Evolutionary conservation across 1,140 invertebrate genomes (phyloP).

Genomic region (Psilanteris sp.): DNA sequence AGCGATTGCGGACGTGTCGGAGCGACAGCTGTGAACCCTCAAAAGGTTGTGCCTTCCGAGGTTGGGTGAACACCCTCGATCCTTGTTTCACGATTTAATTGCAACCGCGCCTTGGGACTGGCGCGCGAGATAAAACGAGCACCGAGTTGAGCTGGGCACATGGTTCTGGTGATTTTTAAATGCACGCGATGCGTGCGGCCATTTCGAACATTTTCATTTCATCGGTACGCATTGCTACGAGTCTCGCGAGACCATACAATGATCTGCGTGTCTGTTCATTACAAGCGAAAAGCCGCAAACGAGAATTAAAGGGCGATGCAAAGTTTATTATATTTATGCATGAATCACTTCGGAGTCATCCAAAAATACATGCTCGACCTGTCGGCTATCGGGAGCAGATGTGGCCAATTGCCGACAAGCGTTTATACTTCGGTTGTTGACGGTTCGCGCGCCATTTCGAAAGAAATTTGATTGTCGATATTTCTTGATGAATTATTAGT

Average conservation of each 20-base stretch:
- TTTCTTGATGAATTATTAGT: conserved; percentile 45
- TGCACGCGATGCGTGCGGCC: conserved; percentile 42
- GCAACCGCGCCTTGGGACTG: conserved; percentile 65
- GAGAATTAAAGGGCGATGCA: conserved; percentile 65
- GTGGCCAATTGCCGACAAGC: conserved; percentile 48
- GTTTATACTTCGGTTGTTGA: conserved; percentile 35
- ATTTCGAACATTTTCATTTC: conserved; percentile 67
- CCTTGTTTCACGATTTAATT: conserved; percentile 73
- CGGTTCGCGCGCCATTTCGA: conserved; percentile 37
- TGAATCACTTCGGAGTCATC: conserved; percentile 43
- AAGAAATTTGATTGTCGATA: conserved; percentile 54
- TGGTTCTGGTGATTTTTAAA: conserved; percentile 60
- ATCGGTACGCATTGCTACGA: conserved; percentile 64
- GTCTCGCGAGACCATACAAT: conserved; percentile 62
- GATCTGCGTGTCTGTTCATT: conserved; percentile 59
- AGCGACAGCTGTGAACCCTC: conserved; percentile 69
- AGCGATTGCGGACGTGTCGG: conserved; percentile 49
- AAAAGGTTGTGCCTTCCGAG: conserved; percentile 56
- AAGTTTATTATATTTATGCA: conserved; percentile 65
- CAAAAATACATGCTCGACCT: conserved; percentile 51
- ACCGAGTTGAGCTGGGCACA: conserved; percentile 15
- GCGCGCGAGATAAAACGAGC: conserved; percentile 40
- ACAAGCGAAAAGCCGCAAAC: conserved; percentile 59
- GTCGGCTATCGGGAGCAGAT: conserved; percentile 47
- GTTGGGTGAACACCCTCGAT: conserved; percentile 63